Base-by-base conservation (phyloP, 1,140 invertebrate genomes). In the Eumeta japonica region DNA sequence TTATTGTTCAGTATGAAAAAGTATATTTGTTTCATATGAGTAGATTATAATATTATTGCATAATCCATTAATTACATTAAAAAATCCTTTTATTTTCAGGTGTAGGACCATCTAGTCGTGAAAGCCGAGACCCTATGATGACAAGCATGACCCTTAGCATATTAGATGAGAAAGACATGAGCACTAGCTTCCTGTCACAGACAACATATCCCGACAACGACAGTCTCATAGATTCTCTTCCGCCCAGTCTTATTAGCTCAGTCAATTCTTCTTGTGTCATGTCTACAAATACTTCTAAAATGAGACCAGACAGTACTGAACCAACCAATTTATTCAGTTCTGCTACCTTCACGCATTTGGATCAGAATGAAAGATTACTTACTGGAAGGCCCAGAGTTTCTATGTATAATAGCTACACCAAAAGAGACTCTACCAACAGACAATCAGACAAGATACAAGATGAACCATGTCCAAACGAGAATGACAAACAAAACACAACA, bases 101-200 rank as follows among this genome's bases (percentile, higher is more conserved):
- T 33, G 18, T 56, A 35, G 56, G 64, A 32, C 41, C 39, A n/a
- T 50, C 57, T 43, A 62, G 58, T 5, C 61, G 70, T 1, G 58
- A 70, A 7, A 74, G 70, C 33, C 51, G 67, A 24, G 66, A 74
- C 41, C 70, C 68, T 14, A 68, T 77, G 57, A 62, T 68, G 56
- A 68, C 66, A 10, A 75, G 71, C 33, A 77, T 77, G 73, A 76
- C 70, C 1, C 60, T 67, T 16, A 75, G 70, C 31, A 75, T 77
- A 33, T 50, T 77, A 16, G 75, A 77, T 31, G 73, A 75, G 33
- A 75, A 76, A 46, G 75, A 77, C 37, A 77, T 77, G 75, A 76
- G 58, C 45, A 77, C 75, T 2, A 75, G 72, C 43, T 75, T 76
- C 43, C 62, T 77, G 2, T 77, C 75, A 1, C 74, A 76, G 35